Evolutionary conservation across 2,797 vertebrate species (phyloP).

Genomic region (Salmo trutta): DNA sequence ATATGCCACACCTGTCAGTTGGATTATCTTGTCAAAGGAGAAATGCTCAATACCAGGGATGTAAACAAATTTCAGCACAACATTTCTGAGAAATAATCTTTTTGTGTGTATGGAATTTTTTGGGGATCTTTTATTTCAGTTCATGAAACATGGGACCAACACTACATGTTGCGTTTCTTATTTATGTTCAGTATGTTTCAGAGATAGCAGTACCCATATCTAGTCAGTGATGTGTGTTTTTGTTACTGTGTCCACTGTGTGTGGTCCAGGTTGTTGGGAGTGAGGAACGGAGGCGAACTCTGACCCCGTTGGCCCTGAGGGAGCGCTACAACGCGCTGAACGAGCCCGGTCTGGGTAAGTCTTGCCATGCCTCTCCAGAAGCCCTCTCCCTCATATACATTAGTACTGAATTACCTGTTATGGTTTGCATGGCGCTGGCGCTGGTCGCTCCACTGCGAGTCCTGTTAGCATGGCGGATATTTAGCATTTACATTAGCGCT

Average conservation of each 20-base stretch:
- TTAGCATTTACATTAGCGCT: constrained; percentile 64
- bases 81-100: too few species aligned
- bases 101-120: too few species aligned
- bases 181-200: too few species aligned
- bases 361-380: constrained; percentile 33
- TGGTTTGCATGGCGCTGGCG: constrained; percentile 74
- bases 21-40: too few species aligned
- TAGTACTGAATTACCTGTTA: constrained; percentile 59
- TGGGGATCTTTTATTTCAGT: too few species aligned
- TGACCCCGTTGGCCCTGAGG: constrained; percentile 88
- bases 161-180: too few species aligned
- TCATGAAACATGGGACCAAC: too few species aligned
- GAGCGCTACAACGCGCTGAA: constrained; percentile 91
- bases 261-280: constrained; percentile 78
- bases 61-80: too few species aligned
- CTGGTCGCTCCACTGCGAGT: constrained; percentile 75
- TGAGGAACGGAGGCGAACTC: constrained; percentile 88
- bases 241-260: constrained; percentile 14
- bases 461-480: constrained; percentile 70
- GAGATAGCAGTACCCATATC: not conserved
- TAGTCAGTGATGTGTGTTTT: not conserved
- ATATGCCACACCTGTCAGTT: too few species aligned
- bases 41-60: too few species aligned
- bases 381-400: constrained; percentile 47
- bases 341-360: constrained; percentile 86